A percentile compares a stretch with the other conserved stretches of the same genome.
Conservation (phyloP, 2,797 vertebrate species). For the Merluccius polli region DNA sequence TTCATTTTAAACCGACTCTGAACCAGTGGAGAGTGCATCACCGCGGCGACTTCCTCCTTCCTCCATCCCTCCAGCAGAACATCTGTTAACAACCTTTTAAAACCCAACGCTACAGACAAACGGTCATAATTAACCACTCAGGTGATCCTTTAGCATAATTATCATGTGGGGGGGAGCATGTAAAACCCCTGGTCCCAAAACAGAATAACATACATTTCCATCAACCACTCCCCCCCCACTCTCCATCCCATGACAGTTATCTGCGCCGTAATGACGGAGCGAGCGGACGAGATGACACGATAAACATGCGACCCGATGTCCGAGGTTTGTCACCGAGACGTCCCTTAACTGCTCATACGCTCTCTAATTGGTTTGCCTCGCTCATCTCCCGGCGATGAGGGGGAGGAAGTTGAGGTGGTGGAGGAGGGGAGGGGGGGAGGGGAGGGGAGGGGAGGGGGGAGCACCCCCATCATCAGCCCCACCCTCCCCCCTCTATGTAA, state of each 20-base stretch:
- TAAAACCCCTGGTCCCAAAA: constrained; percentile 44
- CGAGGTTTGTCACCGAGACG: constrained; percentile 55
- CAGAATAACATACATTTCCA: constrained; percentile 30
- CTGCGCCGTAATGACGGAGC: constrained; percentile 55
- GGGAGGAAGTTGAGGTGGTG: too few relatives aligned
- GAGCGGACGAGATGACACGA: constrained; percentile 59
- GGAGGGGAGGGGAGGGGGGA: too few relatives aligned
- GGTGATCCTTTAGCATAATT: constrained; percentile 58
- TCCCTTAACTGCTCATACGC: constrained; percentile 62
- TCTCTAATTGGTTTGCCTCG: constrained; percentile 69
- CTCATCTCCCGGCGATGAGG: constrained; percentile 13
- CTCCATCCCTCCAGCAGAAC: constrained; percentile 25
- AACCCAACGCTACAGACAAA: constrained; percentile 32
- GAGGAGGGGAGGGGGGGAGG: too few relatives aligned
- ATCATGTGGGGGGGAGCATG: constrained; percentile 23
- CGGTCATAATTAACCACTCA: constrained; percentile 64
- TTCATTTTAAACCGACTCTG: background rate
- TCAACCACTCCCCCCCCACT: too few relatives aligned
- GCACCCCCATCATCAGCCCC: too few relatives aligned
- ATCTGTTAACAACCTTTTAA: constrained; percentile 57
- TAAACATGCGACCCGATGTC: constrained; percentile 69
- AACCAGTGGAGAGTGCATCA: background rate
- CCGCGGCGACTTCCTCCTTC: background rate
- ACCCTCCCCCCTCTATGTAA: constrained; percentile 43
- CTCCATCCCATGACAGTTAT: constrained; percentile 56